Conservation (phyloP, 2,888 invertebrate species). For the Synanthedon myopaeformis region DNA sequence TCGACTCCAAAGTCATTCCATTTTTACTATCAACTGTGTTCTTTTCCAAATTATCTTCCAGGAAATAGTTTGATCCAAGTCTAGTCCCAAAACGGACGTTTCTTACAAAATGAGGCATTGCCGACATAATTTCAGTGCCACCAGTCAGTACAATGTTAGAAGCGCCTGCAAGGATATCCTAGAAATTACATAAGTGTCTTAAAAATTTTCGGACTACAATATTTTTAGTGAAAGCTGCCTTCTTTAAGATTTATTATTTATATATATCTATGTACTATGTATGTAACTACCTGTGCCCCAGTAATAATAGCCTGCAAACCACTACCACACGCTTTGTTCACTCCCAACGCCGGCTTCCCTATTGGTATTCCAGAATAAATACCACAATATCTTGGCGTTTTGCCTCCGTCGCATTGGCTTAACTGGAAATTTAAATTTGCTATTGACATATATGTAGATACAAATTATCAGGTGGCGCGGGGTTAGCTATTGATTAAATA, state of each 20-base stretch:
- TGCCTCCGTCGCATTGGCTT: slow-evolving; percentile 85
- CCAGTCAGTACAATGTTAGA: slow-evolving; percentile 88
- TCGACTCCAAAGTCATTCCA: slow-evolving; percentile 88
- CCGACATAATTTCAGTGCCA: slow-evolving; percentile 95
- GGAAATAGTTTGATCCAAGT: slow-evolving; percentile 77
- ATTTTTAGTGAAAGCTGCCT: too few species aligned
- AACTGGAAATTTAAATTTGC: slow-evolving; percentile 54
- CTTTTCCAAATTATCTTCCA: slow-evolving; percentile 78
- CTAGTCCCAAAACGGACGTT: slow-evolving; percentile 89
- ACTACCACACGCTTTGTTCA: slow-evolving; percentile 95
- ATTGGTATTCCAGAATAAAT: slow-evolving; percentile 86
- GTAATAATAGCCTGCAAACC: slow-evolving; percentile 94
- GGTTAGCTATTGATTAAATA: too few species aligned
- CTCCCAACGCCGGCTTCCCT: slow-evolving; percentile 85
- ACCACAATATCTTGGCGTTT: slow-evolving; percentile 87
- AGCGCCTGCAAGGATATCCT: slow-evolving; percentile 87
- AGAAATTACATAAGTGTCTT: slow-evolving; percentile 13
- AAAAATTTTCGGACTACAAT: too few species aligned
- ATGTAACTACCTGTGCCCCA: slow-evolving; percentile 77
- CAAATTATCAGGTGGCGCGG: too few species aligned
- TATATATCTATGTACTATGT: too few species aligned
- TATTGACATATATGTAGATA: slow-evolving; percentile 1
- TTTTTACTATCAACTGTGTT: slow-evolving; percentile 79
- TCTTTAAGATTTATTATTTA: too few species aligned
- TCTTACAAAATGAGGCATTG: slow-evolving; percentile 85